Evolutionary conservation across 1,140 invertebrate genomes (phyloP), one percentile per base, ranked within the genome.

Genomic region (Bombus polaris): DNA sequence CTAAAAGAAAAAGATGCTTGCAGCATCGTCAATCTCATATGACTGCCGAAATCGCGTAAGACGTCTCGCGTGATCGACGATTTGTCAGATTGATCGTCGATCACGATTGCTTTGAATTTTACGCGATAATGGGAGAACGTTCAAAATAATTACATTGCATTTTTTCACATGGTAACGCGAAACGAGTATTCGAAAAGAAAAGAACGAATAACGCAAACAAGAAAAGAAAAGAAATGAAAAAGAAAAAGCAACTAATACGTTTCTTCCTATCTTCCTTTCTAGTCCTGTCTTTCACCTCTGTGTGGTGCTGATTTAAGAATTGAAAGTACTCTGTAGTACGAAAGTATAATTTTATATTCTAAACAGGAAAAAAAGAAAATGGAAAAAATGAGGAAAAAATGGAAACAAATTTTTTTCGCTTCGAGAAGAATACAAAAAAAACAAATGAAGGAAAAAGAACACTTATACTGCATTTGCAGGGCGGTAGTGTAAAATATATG

Each of bases 191-290:
- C 28, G 25, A 39, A 28, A 39, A 28, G 47, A 57, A 35, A 80
- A 28, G 59, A 62, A 84, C 8, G 76, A n/a, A 71, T 39, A 42
- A 77, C 37, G 28, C 53, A 35, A 78, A 39, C 72, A 57, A 70
- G 3, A 62, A 62, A 62, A 28, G 28, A 28, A 62, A n/a, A 62
- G 12, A n/a, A 70, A 71, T 9, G 22, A 25, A 72, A 71, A 75
- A 79, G 32, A 66, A 70, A 68, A 25, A 83, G 59, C 28, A 62
- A 81, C 32, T 71, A 62, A n/a, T 62, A 85, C 28, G 65, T 90
- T 89, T 90, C 82, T 79, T 90, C 81, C 81, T 89, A 79, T 80
- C 80, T 90, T 90, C 76, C 82, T 85, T 88, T 90, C 89, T 90
- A 90, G 88, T 90, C 89, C 89, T 77, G 57, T 87, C 86, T 90